These are phyloP conservation scores for Hemaris fuciformis DNA, from an alignment of 2,888 invertebrate genomes.

Conservation along the genomic window DNA sequence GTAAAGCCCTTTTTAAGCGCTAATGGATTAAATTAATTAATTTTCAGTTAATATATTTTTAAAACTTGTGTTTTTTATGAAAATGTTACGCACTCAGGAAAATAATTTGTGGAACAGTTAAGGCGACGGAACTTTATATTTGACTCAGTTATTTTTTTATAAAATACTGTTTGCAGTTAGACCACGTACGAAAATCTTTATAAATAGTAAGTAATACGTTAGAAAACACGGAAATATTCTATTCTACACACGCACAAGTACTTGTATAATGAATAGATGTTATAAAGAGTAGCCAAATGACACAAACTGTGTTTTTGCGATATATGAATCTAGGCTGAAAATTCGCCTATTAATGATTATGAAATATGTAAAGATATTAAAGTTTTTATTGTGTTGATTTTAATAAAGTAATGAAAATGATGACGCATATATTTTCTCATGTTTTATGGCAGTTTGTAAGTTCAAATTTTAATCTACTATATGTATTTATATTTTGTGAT, in stretches of 20 bases:
- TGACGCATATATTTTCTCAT: too few species aligned
- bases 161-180: neutral
- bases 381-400: neutral
- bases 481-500: too few species aligned
- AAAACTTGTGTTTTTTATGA: neutral
- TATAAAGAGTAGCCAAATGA: neutral
- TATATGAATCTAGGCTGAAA: neutral
- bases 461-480: too few species aligned
- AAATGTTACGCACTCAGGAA: neutral
- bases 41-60: too few species aligned
- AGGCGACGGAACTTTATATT: too few species aligned
- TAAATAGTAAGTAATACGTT: conserved; percentile 6
- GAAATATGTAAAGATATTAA: neutral
- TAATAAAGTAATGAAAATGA: neutral
- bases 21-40: neutral
- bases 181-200: conserved; percentile 2
- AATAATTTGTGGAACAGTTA: too few species aligned
- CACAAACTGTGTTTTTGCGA: neutral
- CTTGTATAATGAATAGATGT: neutral
- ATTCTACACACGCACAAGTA: neutral
- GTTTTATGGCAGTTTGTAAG: too few species aligned
- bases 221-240: conserved; percentile 18
- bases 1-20: neutral
- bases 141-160: neutral
- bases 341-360: neutral